phyloP scores from a whole-genome alignment of 1,140 invertebrate species.

The Periplaneta americana region DNA sequence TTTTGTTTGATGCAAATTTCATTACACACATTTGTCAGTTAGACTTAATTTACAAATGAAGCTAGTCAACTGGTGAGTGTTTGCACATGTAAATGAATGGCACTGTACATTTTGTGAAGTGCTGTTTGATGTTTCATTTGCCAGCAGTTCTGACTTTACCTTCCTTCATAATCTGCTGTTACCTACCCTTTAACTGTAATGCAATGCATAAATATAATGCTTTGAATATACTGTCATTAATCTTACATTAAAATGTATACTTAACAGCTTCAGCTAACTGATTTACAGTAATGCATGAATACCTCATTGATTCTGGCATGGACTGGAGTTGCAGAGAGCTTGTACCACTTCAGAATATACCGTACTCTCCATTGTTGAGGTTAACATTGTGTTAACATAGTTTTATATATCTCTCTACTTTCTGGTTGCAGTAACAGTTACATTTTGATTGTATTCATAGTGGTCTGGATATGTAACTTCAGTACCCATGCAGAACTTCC shows the following conservation, averaged over 20 bases:
- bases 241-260: constrained; percentile 17
- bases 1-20: background rate
- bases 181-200: background rate
- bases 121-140: background rate
- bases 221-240: background rate
- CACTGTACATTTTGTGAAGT: too few relatives aligned
- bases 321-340: background rate
- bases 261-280: background rate
- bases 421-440: too few relatives aligned
- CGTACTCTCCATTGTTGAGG: too few relatives aligned
- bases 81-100: too few relatives aligned
- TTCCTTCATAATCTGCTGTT: background rate
- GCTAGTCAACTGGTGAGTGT: too few relatives aligned
- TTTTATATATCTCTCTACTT: background rate
- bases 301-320: background rate
- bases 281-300: background rate
- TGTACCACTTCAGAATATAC: too few relatives aligned
- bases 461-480: background rate
- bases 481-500: background rate
- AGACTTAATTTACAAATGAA: too few relatives aligned
- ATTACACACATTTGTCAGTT: background rate
- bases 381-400: background rate
- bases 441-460: background rate
- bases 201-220: background rate
- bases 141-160: background rate